Evolutionary conservation across 2,113 vertebrate species (phyloP), one percentile per base, ranked within the genome.

Genomic region (Seriola dumerili): DNA sequence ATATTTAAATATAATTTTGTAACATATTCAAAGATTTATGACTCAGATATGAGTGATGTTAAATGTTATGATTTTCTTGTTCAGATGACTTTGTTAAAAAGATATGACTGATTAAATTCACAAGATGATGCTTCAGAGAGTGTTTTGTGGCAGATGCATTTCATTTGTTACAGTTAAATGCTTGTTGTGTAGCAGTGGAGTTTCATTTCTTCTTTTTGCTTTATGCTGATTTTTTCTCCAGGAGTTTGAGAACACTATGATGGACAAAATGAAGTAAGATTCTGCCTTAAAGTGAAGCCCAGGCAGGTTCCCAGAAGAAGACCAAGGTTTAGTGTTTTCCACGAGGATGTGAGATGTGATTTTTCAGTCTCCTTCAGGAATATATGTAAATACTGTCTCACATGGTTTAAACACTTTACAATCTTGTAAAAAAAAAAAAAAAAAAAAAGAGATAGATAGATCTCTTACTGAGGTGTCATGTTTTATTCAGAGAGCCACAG

Each of bases 21-120:
- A 89, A 90, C 89, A 89, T 93, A 91, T 85, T 91, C 50, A 91
- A 90, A 84, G 59, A 82, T 90, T 57, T 87, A 83, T 71, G 80
- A 85, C 68, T 85, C 72, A 76, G 88, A 86, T 81, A 86, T 74
- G 79, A 92, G 89, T 84, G 63, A 88, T 90, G 86, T 92, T 90
- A 85, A 85, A 91, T 92, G 88, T 91, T 91, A 81, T 81, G 65
- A 90, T 88, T 90, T 94, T 80, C 63, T 85, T 90, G 89, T 92
- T 89, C 74, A 81, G 50, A 74, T 87, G 76, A 90, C 81, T 92
- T 92, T 91, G 88, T 93, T 89, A 74, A 90, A 87, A 88, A 83
- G 72, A 88, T 76, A 78, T 63, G 80, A 86, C 65, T 82, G 46
- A 93, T 88, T 91, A 94, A 93, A 93, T 75, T 87, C 82, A 89